Evolutionary conservation across 2,113 vertebrate genomes (phyloP), one percentile per base, ranked within the genome.

Genomic region (Argyrosomus japonicus): DNA sequence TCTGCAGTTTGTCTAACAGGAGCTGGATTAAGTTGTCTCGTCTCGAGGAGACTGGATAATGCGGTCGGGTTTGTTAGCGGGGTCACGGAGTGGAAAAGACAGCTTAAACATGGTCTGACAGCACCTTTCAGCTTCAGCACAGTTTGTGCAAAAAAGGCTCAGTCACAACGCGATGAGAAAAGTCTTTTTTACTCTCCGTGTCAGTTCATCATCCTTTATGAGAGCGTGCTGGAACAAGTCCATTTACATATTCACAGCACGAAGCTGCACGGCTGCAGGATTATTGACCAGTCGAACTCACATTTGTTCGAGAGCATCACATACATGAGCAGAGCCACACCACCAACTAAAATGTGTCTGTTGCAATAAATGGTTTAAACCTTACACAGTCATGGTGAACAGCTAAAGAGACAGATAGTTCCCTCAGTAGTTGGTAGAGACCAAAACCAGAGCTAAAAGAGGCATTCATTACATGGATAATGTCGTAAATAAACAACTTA

Each of bases 1-100:
- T 75, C 76, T 32, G 81, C 68, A 29, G 73, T 84, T 70, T 75
- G 67, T 73, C 77, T 2, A 27, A 43, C 77, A 53, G 80, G n/a
- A 53, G 47, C 58, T 43, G 84, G 84, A 88, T 87, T 83, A 85
- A 72, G 68, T 45, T 23, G 29, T 32, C 29, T 32, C 29, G 77
- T 78, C 71, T 62, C 6, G 11, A 58, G 84, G 81, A 47, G 45
- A 47, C 45, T 47, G 4, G 53, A 69, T 68, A 36, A 47, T 48
- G 63, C 25, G 1, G 51, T 13, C 10, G 43, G 27, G 18, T 54
- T 74, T 78, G 70, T 78, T 68, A 23, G 47, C 43, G 82, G 63
- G 14, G 72, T 36, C 51, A 17, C 1, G 18, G 75, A 72, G 73
- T 32, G 61, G 63, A 50, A 75, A 68, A 75, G 14, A 75, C 15